phyloP scores from a whole-genome alignment of 2,113 vertebrate genomes.

The Etheostoma cragini region DNA sequence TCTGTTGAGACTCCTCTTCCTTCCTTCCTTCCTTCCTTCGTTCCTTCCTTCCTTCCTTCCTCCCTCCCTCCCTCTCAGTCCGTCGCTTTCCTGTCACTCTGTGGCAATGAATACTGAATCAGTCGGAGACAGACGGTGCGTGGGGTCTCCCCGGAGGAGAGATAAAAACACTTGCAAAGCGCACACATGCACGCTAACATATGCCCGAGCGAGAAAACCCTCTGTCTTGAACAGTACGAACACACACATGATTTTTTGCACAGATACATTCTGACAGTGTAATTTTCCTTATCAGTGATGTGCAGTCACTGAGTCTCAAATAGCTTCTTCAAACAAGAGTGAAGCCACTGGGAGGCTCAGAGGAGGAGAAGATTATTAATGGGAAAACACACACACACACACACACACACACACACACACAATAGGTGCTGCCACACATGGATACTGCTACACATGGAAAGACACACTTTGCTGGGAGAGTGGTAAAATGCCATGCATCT shows the following conservation, averaged over 20 bases:
- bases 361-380: conserved; percentile 33
- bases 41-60: neutral
- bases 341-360: neutral
- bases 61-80: neutral
- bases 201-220: conserved; percentile 45
- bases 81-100: conserved; percentile 32
- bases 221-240: neutral
- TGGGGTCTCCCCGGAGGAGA: conserved; percentile 67
- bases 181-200: conserved; percentile 40
- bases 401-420: conserved; percentile 1
- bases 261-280: conserved; percentile 61
- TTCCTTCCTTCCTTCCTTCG: neutral
- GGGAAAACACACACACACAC: conserved; percentile 19
- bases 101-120: conserved; percentile 58
- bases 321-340: conserved; percentile 44
- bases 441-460: neutral
- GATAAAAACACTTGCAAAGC: conserved; percentile 38
- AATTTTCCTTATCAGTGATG: conserved; percentile 65
- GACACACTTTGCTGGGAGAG: neutral
- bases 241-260: conserved; percentile 20
- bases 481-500: neutral
- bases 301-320: conserved; percentile 29
- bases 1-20: too few relatives aligned
- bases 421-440: neutral
- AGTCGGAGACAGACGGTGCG: conserved; percentile 68